Base-by-base conservation (phyloP, 2,888 invertebrate species). In the Ectemnius continuus region DNA sequence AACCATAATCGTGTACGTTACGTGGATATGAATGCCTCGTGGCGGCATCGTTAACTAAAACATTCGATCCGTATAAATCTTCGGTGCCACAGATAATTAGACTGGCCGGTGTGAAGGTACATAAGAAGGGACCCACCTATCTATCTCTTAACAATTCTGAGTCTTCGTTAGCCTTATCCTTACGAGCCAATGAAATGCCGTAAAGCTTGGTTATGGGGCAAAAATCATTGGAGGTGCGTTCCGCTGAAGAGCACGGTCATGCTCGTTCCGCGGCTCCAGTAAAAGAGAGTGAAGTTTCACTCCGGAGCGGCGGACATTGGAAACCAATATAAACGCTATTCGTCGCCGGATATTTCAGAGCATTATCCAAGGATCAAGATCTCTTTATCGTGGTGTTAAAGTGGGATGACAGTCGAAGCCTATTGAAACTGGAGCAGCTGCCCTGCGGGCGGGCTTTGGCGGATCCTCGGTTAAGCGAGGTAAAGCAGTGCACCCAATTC, bases 1-100 rank as follows among this genome's bases (percentile, higher is more conserved):
- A 77, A 77, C 75, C 71, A 71, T 76, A 79, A 82, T 83, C 74
- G 79, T 72, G 83, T 74, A 83, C 77, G 75, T 71, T 77, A 77
- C 69, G 67, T 66, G 71, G 59, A 63, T 79, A 77, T 79, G 71
- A 79, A 81, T 70, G 74, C 77, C 73, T 74, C 75, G 4, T 76
- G 73, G 65, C 68, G 67, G 64, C 48, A 70, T 58, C 62, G 58
- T 52, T 56, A 57, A 48, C 64, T 20, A 56, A 48, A 71, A 61
- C 13, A 58, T 16, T 26, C n/a, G 14, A 48, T 46, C 48, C 57
- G 20, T 65, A 46, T 80, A 75, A 79, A 82, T 76, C 75, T 63
- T 48, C 23, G 11, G 11, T 18, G 68, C 64, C 74, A 52, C 45
- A 67, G 6, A 23, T 28, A 20, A 66, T 76, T 59, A 57, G 28